These are phyloP conservation scores for Neocloeon triangulifer DNA, from an alignment of 1,140 invertebrate species.

Conservation along the genomic window DNA sequence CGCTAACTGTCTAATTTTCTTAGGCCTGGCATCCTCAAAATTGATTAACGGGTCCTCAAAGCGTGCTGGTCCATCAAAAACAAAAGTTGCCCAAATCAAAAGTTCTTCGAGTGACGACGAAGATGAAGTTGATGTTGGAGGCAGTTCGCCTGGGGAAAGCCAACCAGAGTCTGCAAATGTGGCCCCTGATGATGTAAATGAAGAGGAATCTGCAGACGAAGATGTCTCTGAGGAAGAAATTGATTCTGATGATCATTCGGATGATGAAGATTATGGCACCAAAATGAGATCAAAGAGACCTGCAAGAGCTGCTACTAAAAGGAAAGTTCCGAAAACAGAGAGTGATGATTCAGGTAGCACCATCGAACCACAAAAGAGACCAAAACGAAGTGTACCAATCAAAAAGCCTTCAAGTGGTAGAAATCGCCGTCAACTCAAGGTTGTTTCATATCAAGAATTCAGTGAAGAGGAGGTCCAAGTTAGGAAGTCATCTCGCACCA, in stretches of 20 bases:
- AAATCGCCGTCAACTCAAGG: not conserved
- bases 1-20: too few relatives aligned
- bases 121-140: constrained; percentile 12
- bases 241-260: constrained; percentile 7
- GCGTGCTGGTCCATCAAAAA: too few relatives aligned
- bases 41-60: too few relatives aligned
- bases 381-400: not conserved
- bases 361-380: not conserved
- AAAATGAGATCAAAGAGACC: not conserved
- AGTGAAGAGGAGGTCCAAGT: constrained; percentile 5
- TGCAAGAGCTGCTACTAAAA: not conserved
- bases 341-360: not conserved
- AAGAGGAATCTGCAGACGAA: not conserved
- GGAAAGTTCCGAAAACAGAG: constrained; percentile 2
- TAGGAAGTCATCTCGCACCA: constrained; percentile 3
- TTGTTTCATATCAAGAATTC: constrained; percentile 7
- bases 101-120: constrained; percentile 10
- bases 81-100: too few relatives aligned
- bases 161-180: constrained; percentile 1
- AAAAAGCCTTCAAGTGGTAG: not conserved
- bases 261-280: constrained; percentile 4
- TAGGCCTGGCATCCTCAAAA: too few relatives aligned
- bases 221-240: constrained; percentile 2
- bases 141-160: constrained; percentile 7
- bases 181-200: constrained; percentile 10